These are phyloP conservation scores for Etia nguti DNA, from an alignment of 2,113 vertebrate species.

Conservation along the genomic window DNA sequence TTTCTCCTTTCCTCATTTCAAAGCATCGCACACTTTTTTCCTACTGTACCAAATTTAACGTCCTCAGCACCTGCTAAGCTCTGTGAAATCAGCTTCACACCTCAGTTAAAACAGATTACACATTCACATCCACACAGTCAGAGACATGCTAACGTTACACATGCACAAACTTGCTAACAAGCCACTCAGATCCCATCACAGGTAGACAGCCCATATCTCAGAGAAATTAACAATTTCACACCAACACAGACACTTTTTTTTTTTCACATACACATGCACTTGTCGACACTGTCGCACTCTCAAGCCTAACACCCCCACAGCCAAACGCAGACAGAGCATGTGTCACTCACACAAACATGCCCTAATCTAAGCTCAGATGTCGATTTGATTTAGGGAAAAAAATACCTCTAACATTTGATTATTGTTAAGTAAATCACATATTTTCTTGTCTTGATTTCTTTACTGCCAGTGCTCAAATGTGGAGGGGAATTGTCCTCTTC, in stretches of 20 bases:
- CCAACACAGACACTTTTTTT: not conserved
- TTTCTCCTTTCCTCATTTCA: not conserved
- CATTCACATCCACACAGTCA: not conserved
- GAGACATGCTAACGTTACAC: not conserved
- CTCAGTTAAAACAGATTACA: not conserved
- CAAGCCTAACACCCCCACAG: not conserved
- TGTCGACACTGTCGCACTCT: not conserved
- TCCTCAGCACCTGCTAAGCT: slow-evolving; percentile 17
- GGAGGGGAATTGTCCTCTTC: slow-evolving; percentile 62
- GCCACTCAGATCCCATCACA: not conserved
- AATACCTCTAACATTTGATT: not conserved
- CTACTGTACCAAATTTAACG: not conserved
- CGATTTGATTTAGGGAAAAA: not conserved
- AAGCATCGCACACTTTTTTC: not conserved
- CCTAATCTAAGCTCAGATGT: not conserved
- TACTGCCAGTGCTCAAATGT: slow-evolving; percentile 46
- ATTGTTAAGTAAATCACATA: not conserved
- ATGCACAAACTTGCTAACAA: not conserved
- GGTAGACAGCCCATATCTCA: not conserved
- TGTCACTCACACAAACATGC: slow-evolving; percentile 2
- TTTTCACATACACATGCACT: not conserved
- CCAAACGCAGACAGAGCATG: not conserved
- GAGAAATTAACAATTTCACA: slow-evolving; percentile 12
- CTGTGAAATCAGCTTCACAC: slow-evolving; percentile 35
- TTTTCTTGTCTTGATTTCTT: not conserved